phyloP scores from a whole-genome alignment of 2,797 vertebrate species.

The Smutsia gigantea region DNA sequence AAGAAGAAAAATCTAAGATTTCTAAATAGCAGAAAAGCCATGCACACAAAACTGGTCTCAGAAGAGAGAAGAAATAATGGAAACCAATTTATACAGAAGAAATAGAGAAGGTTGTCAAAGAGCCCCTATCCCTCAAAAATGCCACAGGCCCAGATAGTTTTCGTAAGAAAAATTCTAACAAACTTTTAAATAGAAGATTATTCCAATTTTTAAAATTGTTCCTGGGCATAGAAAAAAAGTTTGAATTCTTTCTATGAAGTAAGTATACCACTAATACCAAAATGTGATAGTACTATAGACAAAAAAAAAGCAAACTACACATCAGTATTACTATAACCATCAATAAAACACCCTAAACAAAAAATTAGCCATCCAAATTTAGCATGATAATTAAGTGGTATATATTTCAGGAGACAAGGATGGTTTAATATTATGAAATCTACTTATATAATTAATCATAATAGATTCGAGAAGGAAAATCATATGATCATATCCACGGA shows the following conservation, averaged over 20 bases:
- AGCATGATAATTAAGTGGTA: not conserved
- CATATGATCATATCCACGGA: not conserved
- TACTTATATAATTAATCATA: not conserved
- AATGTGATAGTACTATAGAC: not conserved
- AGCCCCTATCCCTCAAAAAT: not conserved
- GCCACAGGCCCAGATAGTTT: not conserved
- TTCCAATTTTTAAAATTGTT: not conserved
- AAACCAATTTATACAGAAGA: not conserved
- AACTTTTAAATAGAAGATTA: not conserved
- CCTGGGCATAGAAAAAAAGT: not conserved
- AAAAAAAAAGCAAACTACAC: not conserved
- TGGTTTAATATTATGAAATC: not conserved
- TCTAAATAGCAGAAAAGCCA: not conserved
- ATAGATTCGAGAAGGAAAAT: not conserved
- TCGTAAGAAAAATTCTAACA: not conserved
- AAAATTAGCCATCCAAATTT: not conserved
- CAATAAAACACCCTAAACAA: not conserved
- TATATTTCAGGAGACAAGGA: constrained; percentile 1
- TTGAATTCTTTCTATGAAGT: not conserved
- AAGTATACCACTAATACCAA: not conserved
- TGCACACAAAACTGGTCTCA: not conserved
- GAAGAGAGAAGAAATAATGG: not conserved
- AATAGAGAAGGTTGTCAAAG: not conserved
- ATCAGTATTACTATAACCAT: not conserved
- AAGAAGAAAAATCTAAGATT: constrained; percentile 37